Percentiles rank a stretch among this genome's conserved stretches.
Evolutionary conservation across 1,140 invertebrate genomes (phyloP).

Genomic region (Diorhabda elongata): DNA sequence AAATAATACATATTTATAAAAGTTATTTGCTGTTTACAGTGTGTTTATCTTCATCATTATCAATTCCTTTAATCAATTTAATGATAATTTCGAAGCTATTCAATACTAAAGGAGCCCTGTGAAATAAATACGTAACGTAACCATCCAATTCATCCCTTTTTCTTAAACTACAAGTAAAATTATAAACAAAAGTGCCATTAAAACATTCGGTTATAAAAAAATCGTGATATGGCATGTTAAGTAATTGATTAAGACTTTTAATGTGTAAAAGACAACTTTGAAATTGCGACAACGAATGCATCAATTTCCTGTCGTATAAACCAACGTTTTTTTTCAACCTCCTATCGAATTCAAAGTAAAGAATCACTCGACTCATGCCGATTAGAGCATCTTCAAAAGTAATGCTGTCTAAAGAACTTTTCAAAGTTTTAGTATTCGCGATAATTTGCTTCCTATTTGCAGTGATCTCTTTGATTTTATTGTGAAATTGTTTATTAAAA

Average conservation of each 20-base stretch:
- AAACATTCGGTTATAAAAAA: constrained; percentile 56
- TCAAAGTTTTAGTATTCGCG: constrained; percentile 25
- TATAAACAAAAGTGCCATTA: constrained; percentile 72
- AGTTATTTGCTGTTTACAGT: no score
- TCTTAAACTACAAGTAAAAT: constrained; percentile 50
- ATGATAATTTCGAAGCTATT: constrained; percentile 24
- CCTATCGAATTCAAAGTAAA: constrained; percentile 60
- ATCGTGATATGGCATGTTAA: constrained; percentile 54
- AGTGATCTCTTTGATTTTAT: constrained; percentile 16
- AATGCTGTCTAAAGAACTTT: constrained; percentile 49
- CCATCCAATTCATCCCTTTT: constrained; percentile 31
- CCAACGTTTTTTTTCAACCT: constrained; percentile 57
- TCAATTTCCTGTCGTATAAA: constrained; percentile 55
- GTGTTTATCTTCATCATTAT: neutral
- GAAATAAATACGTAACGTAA: constrained; percentile 29
- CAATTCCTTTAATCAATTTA: neutral
- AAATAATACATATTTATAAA: no score
- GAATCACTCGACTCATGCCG: constrained; percentile 56
- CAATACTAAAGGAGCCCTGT: constrained; percentile 23
- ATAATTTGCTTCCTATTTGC: constrained; percentile 35
- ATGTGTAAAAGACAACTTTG: constrained; percentile 62
- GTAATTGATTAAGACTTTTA: constrained; percentile 61
- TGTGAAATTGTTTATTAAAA: constrained; percentile 30
- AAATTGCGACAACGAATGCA: constrained; percentile 70
- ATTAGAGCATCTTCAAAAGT: constrained; percentile 52